Evolutionary conservation across 2,888 invertebrate species (phyloP).

Genomic region (Noctua pronuba): DNA sequence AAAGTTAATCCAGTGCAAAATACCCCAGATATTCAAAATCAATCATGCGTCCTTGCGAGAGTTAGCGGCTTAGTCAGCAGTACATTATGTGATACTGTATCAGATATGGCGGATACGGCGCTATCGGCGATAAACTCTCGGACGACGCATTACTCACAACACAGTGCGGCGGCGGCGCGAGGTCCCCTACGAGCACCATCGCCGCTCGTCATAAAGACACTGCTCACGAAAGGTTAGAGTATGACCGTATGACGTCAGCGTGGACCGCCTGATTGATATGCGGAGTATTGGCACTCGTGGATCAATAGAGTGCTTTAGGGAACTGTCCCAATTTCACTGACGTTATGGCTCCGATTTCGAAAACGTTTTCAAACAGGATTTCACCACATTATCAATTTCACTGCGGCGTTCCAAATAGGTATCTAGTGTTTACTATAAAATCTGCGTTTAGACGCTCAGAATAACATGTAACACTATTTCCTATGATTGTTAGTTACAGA

Average conservation of each 20-base stretch:
- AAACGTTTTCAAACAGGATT: conserved; percentile 23
- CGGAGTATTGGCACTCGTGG: conserved; percentile 19
- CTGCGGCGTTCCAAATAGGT: not conserved
- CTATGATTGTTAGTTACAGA: conserved; percentile 1
- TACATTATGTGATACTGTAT: conserved; percentile 70
- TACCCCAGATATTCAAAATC: conserved; percentile 35
- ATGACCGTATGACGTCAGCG: conserved; percentile 20
- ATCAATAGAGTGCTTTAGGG: conserved; percentile 36
- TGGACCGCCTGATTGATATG: conserved; percentile 44
- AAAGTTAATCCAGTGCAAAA: conserved; percentile 8
- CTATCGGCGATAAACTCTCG: conserved; percentile 55
- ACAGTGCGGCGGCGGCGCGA: not conserved
- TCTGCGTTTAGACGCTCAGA: not conserved
- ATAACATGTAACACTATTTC: conserved; percentile 3
- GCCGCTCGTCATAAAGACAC: conserved; percentile 13
- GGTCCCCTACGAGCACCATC: conserved; percentile 33
- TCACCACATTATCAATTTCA: conserved; percentile 36
- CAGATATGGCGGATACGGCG: conserved; percentile 56
- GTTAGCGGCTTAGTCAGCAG: conserved; percentile 60
- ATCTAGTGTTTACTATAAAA: not conserved
- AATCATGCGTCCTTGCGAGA: conserved; percentile 52
- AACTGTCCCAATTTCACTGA: conserved; percentile 52
- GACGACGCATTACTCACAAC: conserved; percentile 3
- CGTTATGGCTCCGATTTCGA: conserved; percentile 30
- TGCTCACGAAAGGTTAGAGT: conserved; percentile 3